phyloP scores from a whole-genome alignment of 1,140 invertebrate species.

The Zeugodacus cucurbitae region DNA sequence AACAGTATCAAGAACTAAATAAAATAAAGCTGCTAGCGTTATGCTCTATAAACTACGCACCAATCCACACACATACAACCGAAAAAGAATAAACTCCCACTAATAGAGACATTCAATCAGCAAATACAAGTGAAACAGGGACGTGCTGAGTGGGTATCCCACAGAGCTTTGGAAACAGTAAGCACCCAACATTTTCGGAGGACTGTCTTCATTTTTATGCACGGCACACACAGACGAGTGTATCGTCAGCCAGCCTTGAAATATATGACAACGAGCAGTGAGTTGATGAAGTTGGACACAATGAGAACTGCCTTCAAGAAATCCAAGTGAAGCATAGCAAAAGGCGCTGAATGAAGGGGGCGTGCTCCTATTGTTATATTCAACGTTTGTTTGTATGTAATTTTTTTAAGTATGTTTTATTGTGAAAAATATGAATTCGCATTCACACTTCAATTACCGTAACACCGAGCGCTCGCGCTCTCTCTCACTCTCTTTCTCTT shows the following conservation, averaged over 20 bases:
- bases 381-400: neutral
- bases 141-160: constrained; percentile 19
- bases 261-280: neutral
- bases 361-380: neutral
- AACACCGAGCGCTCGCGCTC: neutral
- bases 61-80: neutral
- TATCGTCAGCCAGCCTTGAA: neutral
- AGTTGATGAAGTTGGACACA: neutral
- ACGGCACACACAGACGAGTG: neutral
- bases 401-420: constrained; percentile 22
- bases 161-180: constrained; percentile 1
- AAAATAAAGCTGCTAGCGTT: neutral
- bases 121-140: neutral
- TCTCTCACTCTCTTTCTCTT: too few relatives aligned
- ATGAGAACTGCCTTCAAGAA: neutral
- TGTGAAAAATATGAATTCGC: constrained; percentile 17
- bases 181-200: neutral
- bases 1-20: neutral
- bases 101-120: constrained; percentile 30
- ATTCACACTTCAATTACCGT: constrained; percentile 38
- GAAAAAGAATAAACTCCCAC: neutral
- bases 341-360: neutral
- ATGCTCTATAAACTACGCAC: neutral
- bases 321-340: neutral
- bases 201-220: constrained; percentile 20